Base-by-base conservation (phyloP, 1,140 invertebrate species). In the Ptiloglossa arizonensis region DNA sequence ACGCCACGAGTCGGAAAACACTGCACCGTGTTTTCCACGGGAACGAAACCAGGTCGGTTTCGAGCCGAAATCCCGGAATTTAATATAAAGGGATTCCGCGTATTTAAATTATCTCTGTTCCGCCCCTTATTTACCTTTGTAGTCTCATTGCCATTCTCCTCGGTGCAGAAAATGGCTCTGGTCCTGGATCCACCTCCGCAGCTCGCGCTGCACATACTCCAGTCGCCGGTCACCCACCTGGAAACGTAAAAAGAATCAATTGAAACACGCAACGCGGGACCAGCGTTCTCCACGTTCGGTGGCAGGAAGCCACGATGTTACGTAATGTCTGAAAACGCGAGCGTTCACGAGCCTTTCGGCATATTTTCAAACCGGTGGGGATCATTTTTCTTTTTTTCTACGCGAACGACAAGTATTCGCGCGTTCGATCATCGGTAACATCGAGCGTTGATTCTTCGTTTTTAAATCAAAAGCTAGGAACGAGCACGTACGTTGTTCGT, bases 171-270 rank as follows among this genome's bases (percentile, higher is more conserved):
- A 62, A 98, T 96, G 69, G 95, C 93, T 41, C 97, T 94, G 35
- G 95, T 94, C 86, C 95, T 94, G 50, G 95, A 94, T 24, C 97
- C 97, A 48, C 96, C 96, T 2, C 97, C 97, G 88, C 97, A 98
- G n/a, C 94, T 95, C 6, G 94, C 94, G 59, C 95, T 96, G 91
- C 97, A 98, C 46, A 94, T 90, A 60, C 96, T 96, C 97, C 98
- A 99, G 79, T 97, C 96, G 52, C 96, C 96, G n/a, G 95, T 94
- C 83, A 96, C 94, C 98, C 98, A 99, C 89, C 97, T 98, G 92
- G 75, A 93, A 92, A 68, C 1, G 41, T 27, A 76, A 60, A 81
- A 59, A 54, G 38, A 66, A 71, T 71, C 44, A 46, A 79, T 32
- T 71, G 22, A 57, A 63, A 79, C n/a, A n/a, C 9, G 44, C 15